These are phyloP conservation scores for Chascanopsetta lugubris DNA, from an alignment of 2,113 vertebrate genomes.

Conservation along the genomic window DNA sequence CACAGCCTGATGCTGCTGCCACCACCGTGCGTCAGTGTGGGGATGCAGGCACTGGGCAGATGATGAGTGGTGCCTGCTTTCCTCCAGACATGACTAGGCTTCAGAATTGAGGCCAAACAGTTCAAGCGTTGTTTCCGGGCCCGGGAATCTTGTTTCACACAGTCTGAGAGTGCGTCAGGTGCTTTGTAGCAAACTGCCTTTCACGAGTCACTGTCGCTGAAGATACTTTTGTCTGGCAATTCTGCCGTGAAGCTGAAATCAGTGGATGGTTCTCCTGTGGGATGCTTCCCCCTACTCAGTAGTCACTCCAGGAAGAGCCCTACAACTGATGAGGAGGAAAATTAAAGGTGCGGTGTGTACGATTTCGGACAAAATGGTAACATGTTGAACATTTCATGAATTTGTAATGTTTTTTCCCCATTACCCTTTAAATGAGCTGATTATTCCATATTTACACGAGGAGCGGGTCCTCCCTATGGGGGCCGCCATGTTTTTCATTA, in stretches of 20 bases:
- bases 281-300: neutral
- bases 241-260: neutral
- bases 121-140: slow-evolving; percentile 1
- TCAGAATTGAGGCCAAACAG: neutral
- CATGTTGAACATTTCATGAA: no score
- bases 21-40: neutral
- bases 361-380: no score
- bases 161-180: neutral
- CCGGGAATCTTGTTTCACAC: neutral
- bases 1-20: slow-evolving; percentile 4
- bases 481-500: no score
- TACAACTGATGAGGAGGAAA: no score
- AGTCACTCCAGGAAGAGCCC: no score
- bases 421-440: no score
- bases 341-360: no score
- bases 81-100: neutral
- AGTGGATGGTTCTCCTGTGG: neutral
- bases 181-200: neutral
- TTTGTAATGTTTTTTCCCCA: no score
- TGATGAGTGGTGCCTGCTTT: neutral
- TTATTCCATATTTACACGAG: no score
- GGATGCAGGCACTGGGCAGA: neutral
- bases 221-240: neutral
- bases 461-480: no score
- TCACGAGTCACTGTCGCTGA: neutral